phyloP scores from a whole-genome alignment of 2,113 vertebrate genomes.

The Benitochromis conjunctus region DNA sequence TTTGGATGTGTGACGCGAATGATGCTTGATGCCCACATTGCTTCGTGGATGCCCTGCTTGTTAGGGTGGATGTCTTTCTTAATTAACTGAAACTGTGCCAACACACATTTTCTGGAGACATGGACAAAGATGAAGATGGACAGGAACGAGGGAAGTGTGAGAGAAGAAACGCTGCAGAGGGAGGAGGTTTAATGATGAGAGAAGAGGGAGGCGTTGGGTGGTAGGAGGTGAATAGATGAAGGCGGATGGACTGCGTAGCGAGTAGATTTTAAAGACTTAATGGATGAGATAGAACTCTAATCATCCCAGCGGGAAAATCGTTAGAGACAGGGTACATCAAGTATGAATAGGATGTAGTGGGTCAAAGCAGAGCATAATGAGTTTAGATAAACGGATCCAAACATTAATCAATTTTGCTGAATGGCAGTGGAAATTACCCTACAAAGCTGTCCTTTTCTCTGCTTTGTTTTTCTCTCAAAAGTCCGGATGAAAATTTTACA shows the following conservation, averaged over 20 bases:
- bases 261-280: conserved; percentile 6
- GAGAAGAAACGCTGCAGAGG: background rate
- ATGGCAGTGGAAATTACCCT: background rate
- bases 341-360: background rate
- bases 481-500: background rate
- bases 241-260: background rate
- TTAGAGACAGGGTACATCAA: conserved; percentile 9
- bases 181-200: background rate
- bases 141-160: conserved; percentile 4
- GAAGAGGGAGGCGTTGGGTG: background rate
- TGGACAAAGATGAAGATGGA: background rate
- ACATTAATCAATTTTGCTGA: background rate
- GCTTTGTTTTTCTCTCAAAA: background rate
- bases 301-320: background rate
- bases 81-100: conserved; percentile 39
- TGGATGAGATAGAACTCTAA: conserved; percentile 30
- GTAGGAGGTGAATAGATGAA: background rate
- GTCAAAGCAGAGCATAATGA: background rate
- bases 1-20: background rate
- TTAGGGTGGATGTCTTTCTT: conserved; percentile 25
- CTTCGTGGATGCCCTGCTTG: background rate
- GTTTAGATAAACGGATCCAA: background rate
- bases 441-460: background rate
- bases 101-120: background rate
- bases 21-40: background rate